A percentile compares a stretch with the other conserved stretches of the same genome.
Conservation (phyloP, 2,113 vertebrate genomes). For the Globicephala melas region DNA sequence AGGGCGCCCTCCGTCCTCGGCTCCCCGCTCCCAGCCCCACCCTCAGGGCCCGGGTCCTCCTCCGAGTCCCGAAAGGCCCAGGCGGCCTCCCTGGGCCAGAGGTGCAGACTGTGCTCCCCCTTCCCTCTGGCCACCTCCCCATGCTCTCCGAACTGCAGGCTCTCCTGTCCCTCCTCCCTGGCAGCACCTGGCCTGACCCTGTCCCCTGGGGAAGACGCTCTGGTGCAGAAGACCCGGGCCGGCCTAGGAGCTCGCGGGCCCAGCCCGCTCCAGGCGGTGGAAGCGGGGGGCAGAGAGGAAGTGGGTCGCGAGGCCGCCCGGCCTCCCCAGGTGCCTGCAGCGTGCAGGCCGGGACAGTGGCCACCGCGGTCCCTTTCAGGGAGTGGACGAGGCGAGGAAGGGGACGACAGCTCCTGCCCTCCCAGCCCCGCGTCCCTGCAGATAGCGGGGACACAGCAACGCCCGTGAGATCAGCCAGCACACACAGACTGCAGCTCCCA, state of each 20-base stretch:
- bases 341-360: not conserved
- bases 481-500: not conserved
- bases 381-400: not conserved
- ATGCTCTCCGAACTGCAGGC: not conserved
- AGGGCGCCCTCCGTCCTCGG: not conserved
- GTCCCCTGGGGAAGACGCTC: not conserved
- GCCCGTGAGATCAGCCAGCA: not conserved
- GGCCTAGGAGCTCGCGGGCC: not conserved
- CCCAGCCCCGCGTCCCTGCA: not conserved
- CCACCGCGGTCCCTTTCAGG: not conserved
- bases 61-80: no score
- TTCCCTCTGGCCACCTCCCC: not conserved
- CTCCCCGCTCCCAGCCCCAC: not conserved
- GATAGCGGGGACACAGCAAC: not conserved
- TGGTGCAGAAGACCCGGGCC: not conserved
- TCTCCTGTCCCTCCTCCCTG: not conserved
- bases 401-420: not conserved
- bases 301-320: no score
- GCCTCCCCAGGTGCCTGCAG: not conserved
- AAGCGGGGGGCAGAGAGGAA: no score
- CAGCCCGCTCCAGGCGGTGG: not conserved
- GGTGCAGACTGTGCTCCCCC: not conserved
- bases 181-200: no score
- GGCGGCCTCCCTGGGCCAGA: not conserved
- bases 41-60: no score